These are phyloP conservation scores for Sinosuthora webbiana DNA, from an alignment of 2,113 vertebrate genomes.

Conservation along the genomic window DNA sequence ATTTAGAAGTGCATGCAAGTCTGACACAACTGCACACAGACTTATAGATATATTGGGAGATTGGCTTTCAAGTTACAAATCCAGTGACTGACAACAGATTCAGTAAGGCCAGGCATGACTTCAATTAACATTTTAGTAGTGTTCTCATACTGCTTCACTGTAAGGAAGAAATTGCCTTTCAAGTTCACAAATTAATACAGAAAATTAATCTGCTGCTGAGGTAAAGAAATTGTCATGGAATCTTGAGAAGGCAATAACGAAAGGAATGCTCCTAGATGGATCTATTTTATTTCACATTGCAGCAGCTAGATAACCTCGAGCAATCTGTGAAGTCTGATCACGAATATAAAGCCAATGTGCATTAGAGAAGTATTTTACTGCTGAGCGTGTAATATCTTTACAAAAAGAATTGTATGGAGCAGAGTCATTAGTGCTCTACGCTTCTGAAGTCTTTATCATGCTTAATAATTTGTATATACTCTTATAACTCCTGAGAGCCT, in stretches of 20 bases:
- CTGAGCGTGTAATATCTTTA: neutral
- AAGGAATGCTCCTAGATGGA: neutral
- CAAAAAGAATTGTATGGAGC: neutral
- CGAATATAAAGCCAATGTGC: neutral
- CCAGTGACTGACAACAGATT: neutral
- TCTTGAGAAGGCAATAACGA: neutral
- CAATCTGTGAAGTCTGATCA: neutral
- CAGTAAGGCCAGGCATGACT: neutral
- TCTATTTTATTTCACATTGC: neutral
- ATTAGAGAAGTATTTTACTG: neutral
- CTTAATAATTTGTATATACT: neutral
- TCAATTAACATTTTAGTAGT: neutral
- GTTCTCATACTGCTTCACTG: neutral
- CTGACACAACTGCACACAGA: neutral
- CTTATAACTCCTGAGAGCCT: neutral
- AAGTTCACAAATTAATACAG: neutral
- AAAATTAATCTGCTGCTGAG: neutral
- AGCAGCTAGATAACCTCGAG: neutral
- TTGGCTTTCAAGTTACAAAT: neutral
- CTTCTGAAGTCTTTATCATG: neutral
- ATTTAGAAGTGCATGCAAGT: neutral
- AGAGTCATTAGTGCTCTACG: neutral
- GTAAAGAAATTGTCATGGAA: neutral
- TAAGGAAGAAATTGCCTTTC: neutral
- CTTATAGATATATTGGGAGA: neutral